These are phyloP conservation scores for Zalophus californianus DNA, from an alignment of 2,797 vertebrate species.

Conservation along the genomic window DNA sequence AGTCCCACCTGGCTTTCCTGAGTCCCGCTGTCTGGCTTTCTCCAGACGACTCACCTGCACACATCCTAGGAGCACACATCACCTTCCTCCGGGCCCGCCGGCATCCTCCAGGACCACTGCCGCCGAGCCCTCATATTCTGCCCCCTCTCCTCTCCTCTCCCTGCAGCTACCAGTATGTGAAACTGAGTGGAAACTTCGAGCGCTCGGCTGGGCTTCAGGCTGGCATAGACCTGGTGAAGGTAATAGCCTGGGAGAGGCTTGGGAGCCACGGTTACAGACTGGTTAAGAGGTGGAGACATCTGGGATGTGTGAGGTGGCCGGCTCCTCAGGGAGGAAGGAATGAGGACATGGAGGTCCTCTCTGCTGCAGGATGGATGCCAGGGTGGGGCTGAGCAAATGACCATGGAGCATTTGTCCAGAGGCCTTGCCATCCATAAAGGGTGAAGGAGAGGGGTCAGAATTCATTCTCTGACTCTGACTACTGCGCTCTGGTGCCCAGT, in stretches of 20 bases:
- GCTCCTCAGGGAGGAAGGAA: not conserved
- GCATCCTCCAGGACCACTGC: not conserved
- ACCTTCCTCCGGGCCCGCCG: fast-evolving
- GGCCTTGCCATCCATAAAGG: not conserved
- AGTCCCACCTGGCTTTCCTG: not conserved
- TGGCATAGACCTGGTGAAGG: slow-evolving; percentile 92
- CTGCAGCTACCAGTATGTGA: slow-evolving; percentile 92
- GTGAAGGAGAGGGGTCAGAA: not conserved
- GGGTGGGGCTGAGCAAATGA: not conserved
- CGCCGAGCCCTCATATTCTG: not conserved
- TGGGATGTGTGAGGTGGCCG: not conserved
- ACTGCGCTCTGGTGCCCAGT: too few relatives aligned
- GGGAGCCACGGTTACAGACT: not conserved
- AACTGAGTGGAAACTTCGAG: slow-evolving; percentile 94
- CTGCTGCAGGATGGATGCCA: not conserved
- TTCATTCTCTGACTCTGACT: not conserved
- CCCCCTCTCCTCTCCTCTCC: slow-evolving; percentile 34
- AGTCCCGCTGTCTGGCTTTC: not conserved
- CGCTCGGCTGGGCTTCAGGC: slow-evolving; percentile 97
- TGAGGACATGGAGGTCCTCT: not conserved
- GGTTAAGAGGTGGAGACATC: not conserved
- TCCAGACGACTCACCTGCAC: not conserved
- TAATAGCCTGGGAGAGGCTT: slow-evolving; percentile 73
- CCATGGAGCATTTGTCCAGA: not conserved
- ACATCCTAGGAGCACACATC: not conserved